Percentiles rank a stretch among this genome's conserved stretches.
phyloP scores from a whole-genome alignment of 2,113 vertebrate genomes.

The Albula glossodonta region DNA sequence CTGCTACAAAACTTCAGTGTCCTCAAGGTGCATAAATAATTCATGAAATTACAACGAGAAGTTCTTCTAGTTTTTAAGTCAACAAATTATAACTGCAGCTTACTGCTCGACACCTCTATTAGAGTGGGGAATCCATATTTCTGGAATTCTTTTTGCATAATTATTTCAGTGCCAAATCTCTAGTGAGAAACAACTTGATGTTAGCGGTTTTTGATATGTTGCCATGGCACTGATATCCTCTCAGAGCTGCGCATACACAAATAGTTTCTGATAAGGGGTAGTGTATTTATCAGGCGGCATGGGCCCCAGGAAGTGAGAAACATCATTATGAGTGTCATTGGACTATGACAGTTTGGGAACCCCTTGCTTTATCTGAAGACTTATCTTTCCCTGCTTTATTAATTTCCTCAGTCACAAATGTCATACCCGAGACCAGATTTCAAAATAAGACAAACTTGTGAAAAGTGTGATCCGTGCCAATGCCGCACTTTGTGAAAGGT shows the following conservation, averaged over 20 bases:
- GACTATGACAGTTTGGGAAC: neutral
- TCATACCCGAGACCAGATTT: neutral
- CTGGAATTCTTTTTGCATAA: neutral
- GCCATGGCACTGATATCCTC: neutral
- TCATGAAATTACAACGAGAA: neutral
- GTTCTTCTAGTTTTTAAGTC: neutral
- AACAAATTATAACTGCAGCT: neutral
- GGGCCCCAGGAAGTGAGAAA: neutral
- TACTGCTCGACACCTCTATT: neutral
- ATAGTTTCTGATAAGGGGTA: neutral
- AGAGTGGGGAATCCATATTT: neutral
- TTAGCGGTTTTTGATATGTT: neutral
- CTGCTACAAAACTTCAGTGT: neutral
- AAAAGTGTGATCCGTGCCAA: neutral
- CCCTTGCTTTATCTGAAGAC: neutral
- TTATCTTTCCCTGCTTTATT: neutral
- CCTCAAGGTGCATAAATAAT: neutral
- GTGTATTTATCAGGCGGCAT: neutral
- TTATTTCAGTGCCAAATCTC: neutral
- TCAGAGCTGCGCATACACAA: neutral
- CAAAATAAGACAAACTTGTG: neutral
- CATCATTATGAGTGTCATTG: neutral
- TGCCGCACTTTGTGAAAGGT: conserved; percentile 5
- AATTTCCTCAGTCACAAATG: neutral
- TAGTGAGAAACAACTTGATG: neutral